Conservation (phyloP, 2,797 vertebrate species). For the Gouania willdenowi region DNA sequence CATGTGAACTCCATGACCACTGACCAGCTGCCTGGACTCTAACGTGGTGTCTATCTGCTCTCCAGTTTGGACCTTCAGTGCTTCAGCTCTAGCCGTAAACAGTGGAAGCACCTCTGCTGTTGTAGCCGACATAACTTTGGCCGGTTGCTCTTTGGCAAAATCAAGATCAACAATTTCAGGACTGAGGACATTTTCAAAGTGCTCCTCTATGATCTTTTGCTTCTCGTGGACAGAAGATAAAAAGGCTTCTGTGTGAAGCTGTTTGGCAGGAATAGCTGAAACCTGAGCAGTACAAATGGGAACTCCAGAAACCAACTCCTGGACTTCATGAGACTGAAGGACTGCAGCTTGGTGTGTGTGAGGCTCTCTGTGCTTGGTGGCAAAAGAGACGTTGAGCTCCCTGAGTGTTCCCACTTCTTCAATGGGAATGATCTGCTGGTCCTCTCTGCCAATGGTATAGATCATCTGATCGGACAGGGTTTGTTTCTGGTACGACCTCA, state of each 20-base stretch:
- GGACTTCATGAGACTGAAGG: slow-evolving; percentile 62
- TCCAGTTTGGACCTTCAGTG: slow-evolving; percentile 23
- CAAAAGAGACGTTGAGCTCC: slow-evolving; percentile 64
- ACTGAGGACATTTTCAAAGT: slow-evolving; percentile 66
- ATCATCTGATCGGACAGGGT: slow-evolving; percentile 65
- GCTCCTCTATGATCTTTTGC: slow-evolving; percentile 69
- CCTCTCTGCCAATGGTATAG: slow-evolving; percentile 77
- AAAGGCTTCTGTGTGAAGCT: slow-evolving; percentile 60
- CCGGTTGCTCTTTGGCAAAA: slow-evolving; percentile 48
- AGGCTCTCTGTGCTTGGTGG: slow-evolving; percentile 66
- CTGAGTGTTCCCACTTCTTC: slow-evolving; percentile 67
- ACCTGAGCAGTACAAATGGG: slow-evolving; percentile 41
- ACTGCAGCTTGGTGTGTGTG: slow-evolving; percentile 70
- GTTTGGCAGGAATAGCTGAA: slow-evolving; percentile 54
- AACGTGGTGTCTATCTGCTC: slow-evolving; percentile 23
- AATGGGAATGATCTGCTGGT: slow-evolving; percentile 66
- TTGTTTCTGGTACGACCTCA: slow-evolving; percentile 54
- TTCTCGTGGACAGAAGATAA: slow-evolving; percentile 72
- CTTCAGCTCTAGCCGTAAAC: slow-evolving; percentile 39
- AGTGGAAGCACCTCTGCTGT: slow-evolving; percentile 66
- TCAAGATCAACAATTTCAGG: slow-evolving; percentile 61
- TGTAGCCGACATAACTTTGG: slow-evolving; percentile 58
- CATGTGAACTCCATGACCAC: slow-evolving; percentile 53
- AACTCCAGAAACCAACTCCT: slow-evolving; percentile 63
- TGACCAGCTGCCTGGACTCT: slow-evolving; percentile 58